Base-by-base conservation (phyloP, 2,888 invertebrate genomes). In the Rhogogaster chlorosoma region DNA sequence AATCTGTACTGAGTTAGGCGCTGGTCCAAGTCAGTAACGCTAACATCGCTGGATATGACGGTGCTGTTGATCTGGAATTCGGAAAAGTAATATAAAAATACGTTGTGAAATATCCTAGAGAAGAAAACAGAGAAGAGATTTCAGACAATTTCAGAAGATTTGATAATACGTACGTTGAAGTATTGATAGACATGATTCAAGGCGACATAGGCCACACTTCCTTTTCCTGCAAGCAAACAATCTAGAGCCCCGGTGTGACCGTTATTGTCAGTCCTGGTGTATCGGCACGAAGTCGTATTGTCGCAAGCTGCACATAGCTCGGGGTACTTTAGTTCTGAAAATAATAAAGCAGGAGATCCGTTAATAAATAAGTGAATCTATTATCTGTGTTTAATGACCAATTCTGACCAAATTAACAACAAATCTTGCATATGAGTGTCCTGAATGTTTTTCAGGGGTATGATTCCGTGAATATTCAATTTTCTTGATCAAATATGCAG, bases 241-340 rank as follows among this genome's bases (percentile, higher is more conserved):
- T 95, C 94, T 86, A 96, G 92, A 0, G 96, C 96, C 9, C 96
- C 96, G 64, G 95, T 94, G 89, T 96, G 96, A 0, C 95, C 95
- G 90, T 96, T 94, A 87, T 93, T 93, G 0, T 90, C 91, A 64
- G 93, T 93, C 84, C 93, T 93, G 7, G 77, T 84, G 84, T 93
- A 93, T 12, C 86, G 87, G 87, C 94, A 94, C 6, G 86, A 85
- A 4, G 45, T 75, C 0, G 86, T 86, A n/a, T 89, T 86, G 32
- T 95, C 95, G 90, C 96, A 96, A 18, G 96, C 93, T 0, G 94
- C 92, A 90, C 96, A 96, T 0, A 96, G 93, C 18, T 94, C 93
- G 0, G 94, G 93, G 93, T 94, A 95, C 12, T 94, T 94, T 18
- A 88, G 89, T 91, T 96, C 96, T 96, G 93, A 53, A 53, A 53